phyloP scores from a whole-genome alignment of 2,113 vertebrate genomes.

The Ranitomeya imitator region DNA sequence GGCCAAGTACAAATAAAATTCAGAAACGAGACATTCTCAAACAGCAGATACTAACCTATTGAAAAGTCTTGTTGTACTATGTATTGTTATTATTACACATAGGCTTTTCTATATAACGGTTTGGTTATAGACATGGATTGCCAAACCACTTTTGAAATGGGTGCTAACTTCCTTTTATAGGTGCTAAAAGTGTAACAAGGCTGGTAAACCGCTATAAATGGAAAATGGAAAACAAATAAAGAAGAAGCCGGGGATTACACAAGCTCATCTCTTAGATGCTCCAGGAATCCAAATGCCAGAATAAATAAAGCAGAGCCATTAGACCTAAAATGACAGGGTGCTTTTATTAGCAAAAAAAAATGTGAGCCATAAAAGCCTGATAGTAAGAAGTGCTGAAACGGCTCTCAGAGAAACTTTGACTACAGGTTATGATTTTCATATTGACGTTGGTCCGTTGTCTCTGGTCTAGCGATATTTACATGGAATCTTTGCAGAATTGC shows the following conservation, averaged over 20 bases:
- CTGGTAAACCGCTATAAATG: conserved; percentile 8
- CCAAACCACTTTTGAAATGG: neutral
- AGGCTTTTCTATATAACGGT: neutral
- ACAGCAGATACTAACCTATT: neutral
- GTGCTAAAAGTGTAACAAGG: conserved; percentile 24
- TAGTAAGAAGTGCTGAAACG: conserved; percentile 13
- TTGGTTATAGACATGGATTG: neutral
- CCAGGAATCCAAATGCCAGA: conserved; percentile 27
- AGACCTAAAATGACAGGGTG: conserved; percentile 28
- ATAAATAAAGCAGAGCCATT: conserved; percentile 20
- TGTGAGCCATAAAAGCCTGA: conserved; percentile 1
- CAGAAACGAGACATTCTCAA: neutral
- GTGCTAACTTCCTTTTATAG: conserved; percentile 19
- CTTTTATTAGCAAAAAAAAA: conserved; percentile 48
- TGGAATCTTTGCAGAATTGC: conserved; percentile 63
- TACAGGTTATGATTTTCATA: conserved; percentile 45
- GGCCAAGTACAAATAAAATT: too few relatives aligned
- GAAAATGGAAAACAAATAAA: neutral
- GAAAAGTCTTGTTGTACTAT: neutral
- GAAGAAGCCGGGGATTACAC: neutral
- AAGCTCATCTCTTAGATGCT: conserved; percentile 18
- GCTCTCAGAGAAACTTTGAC: neutral
- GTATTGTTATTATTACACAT: neutral
- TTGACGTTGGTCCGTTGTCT: conserved; percentile 22
- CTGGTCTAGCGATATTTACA: conserved; percentile 57